phyloP scores from a whole-genome alignment of 1,140 invertebrate species.

The Drosophila miranda region DNA sequence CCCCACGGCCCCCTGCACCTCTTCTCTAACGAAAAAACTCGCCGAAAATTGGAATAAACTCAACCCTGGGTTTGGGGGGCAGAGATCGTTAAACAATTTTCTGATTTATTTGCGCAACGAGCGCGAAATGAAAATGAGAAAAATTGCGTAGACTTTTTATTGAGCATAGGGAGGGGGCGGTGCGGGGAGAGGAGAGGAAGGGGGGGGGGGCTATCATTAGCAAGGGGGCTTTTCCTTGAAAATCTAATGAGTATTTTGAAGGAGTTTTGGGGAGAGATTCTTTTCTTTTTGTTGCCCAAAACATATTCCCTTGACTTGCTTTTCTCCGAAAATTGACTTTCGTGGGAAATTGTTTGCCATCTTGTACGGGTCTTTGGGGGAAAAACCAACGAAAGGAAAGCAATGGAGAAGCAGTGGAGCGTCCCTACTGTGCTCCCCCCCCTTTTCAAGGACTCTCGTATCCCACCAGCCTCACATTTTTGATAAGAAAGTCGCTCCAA shows the following conservation, averaged over 20 bases:
- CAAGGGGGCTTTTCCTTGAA: conserved; percentile 40
- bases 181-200: too few relatives aligned
- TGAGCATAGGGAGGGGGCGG: background rate
- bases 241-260: conserved; percentile 65
- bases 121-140: conserved; percentile 57
- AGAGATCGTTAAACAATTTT: conserved; percentile 64
- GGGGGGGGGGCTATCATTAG: conserved; percentile 46
- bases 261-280: conserved; percentile 17
- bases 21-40: background rate
- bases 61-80: conserved; percentile 13
- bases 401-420: conserved; percentile 1
- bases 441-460: background rate
- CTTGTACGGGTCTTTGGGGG: conserved; percentile 17
- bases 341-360: conserved; percentile 40
- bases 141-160: conserved; percentile 71
- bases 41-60: conserved; percentile 19
- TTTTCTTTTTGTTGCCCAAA: conserved; percentile 15
- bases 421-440: background rate
- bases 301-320: background rate
- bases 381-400: conserved; percentile 27
- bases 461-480: background rate
- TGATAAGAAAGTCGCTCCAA: conserved; percentile 37
- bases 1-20: background rate
- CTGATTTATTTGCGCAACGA: conserved; percentile 73
- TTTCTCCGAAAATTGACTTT: conserved; percentile 21